phyloP scores from a whole-genome alignment of 2,113 vertebrate genomes.

The Apteryx owenii region DNA sequence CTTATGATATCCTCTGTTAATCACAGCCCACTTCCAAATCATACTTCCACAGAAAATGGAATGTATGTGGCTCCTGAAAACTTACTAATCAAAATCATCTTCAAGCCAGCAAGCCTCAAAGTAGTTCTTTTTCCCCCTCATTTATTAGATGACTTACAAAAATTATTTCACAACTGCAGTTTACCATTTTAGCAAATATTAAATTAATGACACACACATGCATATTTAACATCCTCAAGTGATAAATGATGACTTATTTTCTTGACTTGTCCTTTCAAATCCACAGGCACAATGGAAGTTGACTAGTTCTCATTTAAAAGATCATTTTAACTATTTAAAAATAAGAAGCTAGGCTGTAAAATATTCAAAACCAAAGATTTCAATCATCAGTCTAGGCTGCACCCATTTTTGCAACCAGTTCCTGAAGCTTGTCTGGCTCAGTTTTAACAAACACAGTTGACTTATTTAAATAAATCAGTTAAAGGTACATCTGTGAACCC shows the following conservation, averaged over 20 bases:
- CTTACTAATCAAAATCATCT: background rate
- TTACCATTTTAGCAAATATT: background rate
- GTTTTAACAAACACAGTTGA: background rate
- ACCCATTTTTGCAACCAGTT: background rate
- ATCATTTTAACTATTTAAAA: background rate
- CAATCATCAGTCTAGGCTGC: accelerated
- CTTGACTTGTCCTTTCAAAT: background rate
- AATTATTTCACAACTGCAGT: background rate
- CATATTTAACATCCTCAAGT: background rate
- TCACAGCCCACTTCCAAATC: background rate
- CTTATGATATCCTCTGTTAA: background rate
- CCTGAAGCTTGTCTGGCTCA: background rate
- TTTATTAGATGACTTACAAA: background rate
- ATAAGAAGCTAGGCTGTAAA: background rate
- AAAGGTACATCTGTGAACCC: background rate
- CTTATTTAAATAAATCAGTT: background rate
- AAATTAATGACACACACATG: background rate
- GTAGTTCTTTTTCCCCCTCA: background rate
- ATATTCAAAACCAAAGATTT: background rate
- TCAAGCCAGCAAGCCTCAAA: background rate
- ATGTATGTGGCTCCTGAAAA: background rate
- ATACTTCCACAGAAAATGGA: background rate
- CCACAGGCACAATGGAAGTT: background rate
- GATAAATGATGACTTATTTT: background rate
- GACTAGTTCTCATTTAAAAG: background rate